Base-by-base conservation (phyloP, 2,888 invertebrate genomes). In the Steinernema scapterisci region DNA sequence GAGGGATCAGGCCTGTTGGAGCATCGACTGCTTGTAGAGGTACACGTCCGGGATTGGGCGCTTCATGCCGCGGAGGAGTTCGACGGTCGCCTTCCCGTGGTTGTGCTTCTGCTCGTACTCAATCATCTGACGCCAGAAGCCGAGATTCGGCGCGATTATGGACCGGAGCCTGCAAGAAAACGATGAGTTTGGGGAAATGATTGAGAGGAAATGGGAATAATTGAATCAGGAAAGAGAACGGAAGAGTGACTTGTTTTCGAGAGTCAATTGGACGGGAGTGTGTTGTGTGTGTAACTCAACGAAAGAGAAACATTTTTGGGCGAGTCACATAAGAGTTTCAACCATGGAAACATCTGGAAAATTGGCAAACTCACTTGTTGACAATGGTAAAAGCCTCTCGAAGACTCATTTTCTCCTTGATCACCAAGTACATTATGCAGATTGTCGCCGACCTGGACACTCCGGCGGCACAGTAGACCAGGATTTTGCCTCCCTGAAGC, bases 1-100 rank as follows among this genome's bases (percentile, higher is more conserved):
- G 13, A 16, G 48, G 54, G 54, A 13, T 16, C 6, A 63, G 31
- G 27, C 63, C 63, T 63, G 27, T 27, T 63, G 63, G 38, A 63
- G 63, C 63, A 63, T 63, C 63, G 63, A 63, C 6, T 63, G 44
- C 44, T 77, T 78, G 63, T 80, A 70, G 70, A 85, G 75, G 74
- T 85, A 85, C 70, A 85, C 85, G 73, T 82, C 81, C 0, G 85
- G 85, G 19, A 84, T 79, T 3, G 84, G 83, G 9, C 82, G 75
- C 5, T 81, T 76, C 81, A 82, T 84, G 21, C 86, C 85, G 19
- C 80, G 81, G 45, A 86, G 79, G 71, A 86, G 71, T 45, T 82
- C 77, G 0, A 86, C 86, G 16, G 81, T 82, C 0, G 84, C 70
- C 48, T 79, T 79, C 25, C 84, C 84, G 45, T 75, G 78, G 38